Conservation (phyloP, 2,113 vertebrate genomes). For the Anas platyrhynchos region DNA sequence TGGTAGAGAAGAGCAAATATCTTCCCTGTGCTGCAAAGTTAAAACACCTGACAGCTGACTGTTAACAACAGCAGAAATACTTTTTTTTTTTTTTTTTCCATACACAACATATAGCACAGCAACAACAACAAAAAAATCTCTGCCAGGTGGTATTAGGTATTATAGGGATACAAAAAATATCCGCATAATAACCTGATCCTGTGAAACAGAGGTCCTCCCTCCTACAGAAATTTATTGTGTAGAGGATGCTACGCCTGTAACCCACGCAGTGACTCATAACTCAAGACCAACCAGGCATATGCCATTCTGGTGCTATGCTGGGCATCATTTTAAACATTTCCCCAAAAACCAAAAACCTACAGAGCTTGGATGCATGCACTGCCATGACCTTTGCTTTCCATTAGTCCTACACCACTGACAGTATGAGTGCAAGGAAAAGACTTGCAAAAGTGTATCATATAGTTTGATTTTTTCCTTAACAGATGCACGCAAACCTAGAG, state of each 20-base stretch:
- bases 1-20: neutral
- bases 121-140: neutral
- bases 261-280: neutral
- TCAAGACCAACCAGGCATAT: neutral
- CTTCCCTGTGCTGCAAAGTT: neutral
- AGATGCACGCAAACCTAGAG: neutral
- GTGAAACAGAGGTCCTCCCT: neutral
- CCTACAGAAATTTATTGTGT: neutral
- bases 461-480: neutral
- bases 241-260: neutral
- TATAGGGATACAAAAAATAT: neutral
- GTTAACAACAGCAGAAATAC: neutral
- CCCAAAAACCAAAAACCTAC: neutral
- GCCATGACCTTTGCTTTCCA: neutral
- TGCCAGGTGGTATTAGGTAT: neutral
- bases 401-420: neutral
- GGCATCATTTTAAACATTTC: neutral
- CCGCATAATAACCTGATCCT: neutral
- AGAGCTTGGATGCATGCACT: neutral
- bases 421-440: neutral
- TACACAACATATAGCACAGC: neutral
- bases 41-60: neutral
- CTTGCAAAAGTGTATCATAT: neutral
- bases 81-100: neutral
- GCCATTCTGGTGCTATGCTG: neutral